phyloP scores from a whole-genome alignment of 1,140 invertebrate species.

The Anastrepha obliqua region DNA sequence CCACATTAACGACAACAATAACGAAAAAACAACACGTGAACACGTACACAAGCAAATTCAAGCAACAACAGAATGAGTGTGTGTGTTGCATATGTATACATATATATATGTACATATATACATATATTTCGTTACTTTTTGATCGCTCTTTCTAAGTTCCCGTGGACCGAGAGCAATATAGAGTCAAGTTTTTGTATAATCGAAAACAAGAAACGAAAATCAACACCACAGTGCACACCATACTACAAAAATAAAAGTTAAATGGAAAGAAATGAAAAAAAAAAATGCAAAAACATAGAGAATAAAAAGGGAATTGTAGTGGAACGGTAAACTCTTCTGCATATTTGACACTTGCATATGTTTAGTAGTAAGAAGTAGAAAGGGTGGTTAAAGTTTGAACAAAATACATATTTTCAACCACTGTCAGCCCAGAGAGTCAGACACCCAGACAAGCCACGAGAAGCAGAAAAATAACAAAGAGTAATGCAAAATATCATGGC shows the following conservation, averaged over 20 bases:
- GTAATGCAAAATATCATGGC: not conserved
- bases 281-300: too few relatives aligned
- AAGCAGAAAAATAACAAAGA: not conserved
- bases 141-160: constrained; percentile 8
- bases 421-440: not conserved
- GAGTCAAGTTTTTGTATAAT: not conserved
- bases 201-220: not conserved
- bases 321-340: too few relatives aligned
- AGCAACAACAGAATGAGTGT: not conserved
- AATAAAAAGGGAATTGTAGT: too few relatives aligned
- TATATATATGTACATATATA: too few relatives aligned
- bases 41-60: constrained; percentile 21
- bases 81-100: not conserved
- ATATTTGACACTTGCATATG: too few relatives aligned
- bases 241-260: too few relatives aligned
- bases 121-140: constrained; percentile 1
- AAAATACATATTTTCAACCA: not conserved
- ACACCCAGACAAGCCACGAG: not conserved
- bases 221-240: not conserved
- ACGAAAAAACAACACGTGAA: constrained; percentile 52
- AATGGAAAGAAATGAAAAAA: too few relatives aligned
- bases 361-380: not conserved
- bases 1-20: constrained; percentile 44
- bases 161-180: not conserved
- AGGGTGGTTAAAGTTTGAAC: not conserved